A percentile compares a stretch with the other conserved stretches of the same genome.
Conservation (phyloP, 2,888 invertebrate species). For the Xanthia icteritia region DNA sequence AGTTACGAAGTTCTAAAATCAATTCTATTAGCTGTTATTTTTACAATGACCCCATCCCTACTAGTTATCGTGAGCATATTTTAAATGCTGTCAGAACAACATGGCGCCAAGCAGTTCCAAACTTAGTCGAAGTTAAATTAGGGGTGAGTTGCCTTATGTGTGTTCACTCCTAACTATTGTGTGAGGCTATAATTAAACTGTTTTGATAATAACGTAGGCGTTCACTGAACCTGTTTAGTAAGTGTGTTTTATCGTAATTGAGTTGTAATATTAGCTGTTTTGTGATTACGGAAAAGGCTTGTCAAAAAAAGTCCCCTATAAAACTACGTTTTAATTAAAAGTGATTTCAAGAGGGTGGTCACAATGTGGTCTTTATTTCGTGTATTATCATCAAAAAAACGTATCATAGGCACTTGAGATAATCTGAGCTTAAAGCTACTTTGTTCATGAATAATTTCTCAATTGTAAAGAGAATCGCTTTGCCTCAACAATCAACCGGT, state of each 20-base stretch:
- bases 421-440: conserved; percentile 14
- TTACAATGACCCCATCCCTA: conserved; percentile 70
- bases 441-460: conserved; percentile 33
- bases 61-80: conserved; percentile 81
- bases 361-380: too few species aligned
- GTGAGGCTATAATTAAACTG: conserved; percentile 67
- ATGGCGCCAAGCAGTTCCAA: conserved; percentile 83
- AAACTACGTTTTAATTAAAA: neutral
- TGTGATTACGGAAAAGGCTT: neutral
- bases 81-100: conserved; percentile 88
- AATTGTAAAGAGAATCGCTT: conserved; percentile 24
- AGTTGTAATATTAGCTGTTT: conserved; percentile 37
- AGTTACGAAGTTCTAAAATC: neutral
- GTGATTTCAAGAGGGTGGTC: neutral
- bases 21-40: conserved; percentile 44
- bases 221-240: conserved; percentile 58
- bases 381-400: neutral
- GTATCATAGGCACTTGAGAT: neutral
- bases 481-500: conserved; percentile 38
- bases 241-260: conserved; percentile 50
- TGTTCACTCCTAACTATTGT: conserved; percentile 78
- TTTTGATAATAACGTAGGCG: conserved; percentile 66
- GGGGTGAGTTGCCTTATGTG: conserved; percentile 79
- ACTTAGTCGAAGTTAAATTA: conserved; percentile 84
- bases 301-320: neutral